Base-by-base conservation (phyloP, 2,888 invertebrate genomes). In the Drosophila austrosaltans region DNA sequence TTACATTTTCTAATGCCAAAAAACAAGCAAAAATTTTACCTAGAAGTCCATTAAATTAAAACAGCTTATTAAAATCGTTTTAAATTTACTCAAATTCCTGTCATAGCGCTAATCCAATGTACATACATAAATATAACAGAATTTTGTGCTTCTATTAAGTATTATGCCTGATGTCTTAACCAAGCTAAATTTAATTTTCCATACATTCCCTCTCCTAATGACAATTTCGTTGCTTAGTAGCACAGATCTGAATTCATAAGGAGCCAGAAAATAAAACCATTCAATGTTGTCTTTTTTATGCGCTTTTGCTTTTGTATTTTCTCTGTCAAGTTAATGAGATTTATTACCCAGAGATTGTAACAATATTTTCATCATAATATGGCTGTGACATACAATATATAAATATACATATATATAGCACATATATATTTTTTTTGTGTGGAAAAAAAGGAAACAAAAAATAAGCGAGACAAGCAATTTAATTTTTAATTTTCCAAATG, bases 401-500 rank as follows among this genome's bases (percentile, higher is more conserved):
- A 36, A 3, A 8, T 36, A 36, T 36, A 36, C 10, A 8, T 36
- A 36, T 36, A 8, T 36, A 36, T 36, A 36, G 1, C 10, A 7
- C 36, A 36, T 36, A 36, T 2, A 36, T 36, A 16, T 16, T 16
- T 16, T 16, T 16, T 16, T 16, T 16, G 16, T 16, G 16, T 60
- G 58, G 59, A 59, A 54, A 36, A 40, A 32, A 58, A 3, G 32
- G 48, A 57, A 25, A 28, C 10, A 42, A 54, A 56, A 48, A 48
- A 48, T 25, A 48, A 77, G 69, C 77, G 66, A 81, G 72, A 87
- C 86, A 85, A 85, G 86, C 87, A 87, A 85, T 85, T 85, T 85
- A 86, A 86, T 86, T 87, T 86, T 87, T 86, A 86, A 86, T 86
- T 86, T 86, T 86, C 88, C 88, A 87, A 87, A 75, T 82, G 88